Evolutionary conservation across 30 jellyfish, hydroid and myxozoan genomes (phyloP).

Genomic region (Turritopsis dohrnii): DNA sequence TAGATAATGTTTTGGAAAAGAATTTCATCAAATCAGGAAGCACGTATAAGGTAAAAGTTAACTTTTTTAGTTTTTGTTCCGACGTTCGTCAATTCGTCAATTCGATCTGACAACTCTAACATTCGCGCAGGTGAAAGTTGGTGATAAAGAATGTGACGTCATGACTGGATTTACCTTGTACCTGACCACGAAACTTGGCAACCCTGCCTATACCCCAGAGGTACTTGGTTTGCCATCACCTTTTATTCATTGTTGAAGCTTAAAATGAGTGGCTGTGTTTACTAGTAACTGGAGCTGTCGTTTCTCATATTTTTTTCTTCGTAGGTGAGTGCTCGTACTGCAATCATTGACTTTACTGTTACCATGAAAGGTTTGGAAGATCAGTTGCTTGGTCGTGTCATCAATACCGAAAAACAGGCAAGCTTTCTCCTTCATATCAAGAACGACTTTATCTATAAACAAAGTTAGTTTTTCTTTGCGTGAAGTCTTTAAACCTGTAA

Average conservation of each 20-base stretch:
- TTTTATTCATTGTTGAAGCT: no score
- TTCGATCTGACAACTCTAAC: neutral
- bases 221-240: no score
- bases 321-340: constrained; percentile 84
- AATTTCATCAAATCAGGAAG: constrained; percentile 86
- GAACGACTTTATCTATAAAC: neutral
- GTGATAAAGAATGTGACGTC: constrained; percentile 93
- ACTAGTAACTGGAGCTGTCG: neutral
- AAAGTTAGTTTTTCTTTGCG: neutral
- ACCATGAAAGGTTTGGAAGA: constrained; percentile 89
- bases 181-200: constrained; percentile 85
- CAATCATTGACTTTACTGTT: constrained; percentile 87
- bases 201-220: constrained; percentile 97
- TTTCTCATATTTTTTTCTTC: no score
- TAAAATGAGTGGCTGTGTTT: no score
- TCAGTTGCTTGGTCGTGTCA: constrained; percentile 90
- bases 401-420: constrained; percentile 90
- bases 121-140: constrained; percentile 70
- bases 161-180: constrained; percentile 81
- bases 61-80: no score
- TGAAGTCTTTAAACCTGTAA: no score
- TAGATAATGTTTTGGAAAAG: constrained; percentile 87
- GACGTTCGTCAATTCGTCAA: no score
- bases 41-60: constrained; percentile 61
- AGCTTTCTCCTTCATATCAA: neutral